Conservation (phyloP, 2,113 vertebrate species). For the Etia nguti region DNA sequence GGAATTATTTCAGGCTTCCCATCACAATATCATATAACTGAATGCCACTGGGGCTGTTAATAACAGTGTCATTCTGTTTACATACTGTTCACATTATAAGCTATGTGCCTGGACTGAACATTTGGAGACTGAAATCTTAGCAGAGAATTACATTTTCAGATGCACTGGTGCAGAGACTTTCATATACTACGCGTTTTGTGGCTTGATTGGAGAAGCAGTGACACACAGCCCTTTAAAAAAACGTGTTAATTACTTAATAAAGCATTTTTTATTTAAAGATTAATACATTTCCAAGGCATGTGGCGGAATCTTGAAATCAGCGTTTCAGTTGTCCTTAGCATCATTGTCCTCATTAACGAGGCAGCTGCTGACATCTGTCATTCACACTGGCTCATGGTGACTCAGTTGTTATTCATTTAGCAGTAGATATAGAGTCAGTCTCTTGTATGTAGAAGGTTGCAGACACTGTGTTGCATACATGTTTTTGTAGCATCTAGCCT, state of each 20-base stretch:
- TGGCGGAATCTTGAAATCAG: neutral
- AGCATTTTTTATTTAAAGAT: neutral
- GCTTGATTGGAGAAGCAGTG: neutral
- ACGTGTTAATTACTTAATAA: neutral
- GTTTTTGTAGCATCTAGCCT: neutral
- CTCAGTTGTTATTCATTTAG: constrained; percentile 16
- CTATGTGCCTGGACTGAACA: rapidly evolving
- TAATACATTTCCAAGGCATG: neutral
- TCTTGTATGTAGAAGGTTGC: neutral
- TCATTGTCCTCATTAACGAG: neutral
- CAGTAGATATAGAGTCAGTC: neutral
- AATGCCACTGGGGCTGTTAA: neutral
- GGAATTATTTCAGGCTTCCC: neutral
- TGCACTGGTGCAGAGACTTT: neutral
- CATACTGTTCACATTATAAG: neutral
- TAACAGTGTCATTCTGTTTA: neutral
- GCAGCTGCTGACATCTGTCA: neutral
- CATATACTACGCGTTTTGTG: rapidly evolving
- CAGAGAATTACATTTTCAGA: neutral
- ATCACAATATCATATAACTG: neutral
- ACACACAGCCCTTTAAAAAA: neutral
- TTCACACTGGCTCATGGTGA: neutral
- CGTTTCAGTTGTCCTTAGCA: neutral
- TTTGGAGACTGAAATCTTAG: neutral
- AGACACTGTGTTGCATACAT: constrained; percentile 10